Evolutionary conservation across 1,140 invertebrate species (phyloP).

Genomic region (Brachionus plicatilis): DNA sequence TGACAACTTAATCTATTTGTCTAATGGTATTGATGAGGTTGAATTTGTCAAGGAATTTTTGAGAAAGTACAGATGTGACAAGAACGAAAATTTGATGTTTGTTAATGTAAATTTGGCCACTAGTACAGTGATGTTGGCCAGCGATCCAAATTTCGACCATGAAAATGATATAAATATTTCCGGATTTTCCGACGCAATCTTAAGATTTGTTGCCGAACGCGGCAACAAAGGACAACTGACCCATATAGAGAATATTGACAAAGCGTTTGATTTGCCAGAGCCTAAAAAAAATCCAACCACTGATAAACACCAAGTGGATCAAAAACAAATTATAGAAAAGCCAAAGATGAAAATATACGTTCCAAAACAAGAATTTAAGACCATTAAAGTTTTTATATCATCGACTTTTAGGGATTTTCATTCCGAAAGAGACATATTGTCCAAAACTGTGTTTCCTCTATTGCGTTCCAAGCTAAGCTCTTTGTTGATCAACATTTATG

Average conservation of each 20-base stretch:
- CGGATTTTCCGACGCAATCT: conserved; percentile 55
- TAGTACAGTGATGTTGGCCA: conserved; percentile 34
- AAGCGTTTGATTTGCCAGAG: conserved; percentile 48
- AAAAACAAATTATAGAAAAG: background rate
- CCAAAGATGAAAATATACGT: background rate
- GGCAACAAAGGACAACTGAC: conserved; percentile 52
- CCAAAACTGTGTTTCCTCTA: conserved; percentile 57
- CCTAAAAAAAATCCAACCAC: background rate
- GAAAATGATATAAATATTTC: conserved; percentile 54
- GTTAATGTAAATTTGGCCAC: conserved; percentile 46
- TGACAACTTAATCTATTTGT: conserved; percentile 34
- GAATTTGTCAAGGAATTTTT: conserved; percentile 46
- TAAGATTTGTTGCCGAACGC: conserved; percentile 56
- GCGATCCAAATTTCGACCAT: conserved; percentile 46
- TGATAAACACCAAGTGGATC: background rate
- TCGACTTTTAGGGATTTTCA: conserved; percentile 60
- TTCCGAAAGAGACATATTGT: conserved; percentile 57
- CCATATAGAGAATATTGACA: conserved; percentile 58
- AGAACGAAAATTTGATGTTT: conserved; percentile 52
- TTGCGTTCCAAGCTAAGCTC: conserved; percentile 44
- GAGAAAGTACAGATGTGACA: conserved; percentile 47
- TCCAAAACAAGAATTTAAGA: conserved; percentile 49
- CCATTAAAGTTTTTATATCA: conserved; percentile 57
- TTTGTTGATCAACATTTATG: conserved; percentile 53
- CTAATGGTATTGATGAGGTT: conserved; percentile 41